A percentile compares a stretch with the other conserved stretches of the same genome.
phyloP scores from a whole-genome alignment of 2,113 vertebrate species.

The Equus przewalskii region DNA sequence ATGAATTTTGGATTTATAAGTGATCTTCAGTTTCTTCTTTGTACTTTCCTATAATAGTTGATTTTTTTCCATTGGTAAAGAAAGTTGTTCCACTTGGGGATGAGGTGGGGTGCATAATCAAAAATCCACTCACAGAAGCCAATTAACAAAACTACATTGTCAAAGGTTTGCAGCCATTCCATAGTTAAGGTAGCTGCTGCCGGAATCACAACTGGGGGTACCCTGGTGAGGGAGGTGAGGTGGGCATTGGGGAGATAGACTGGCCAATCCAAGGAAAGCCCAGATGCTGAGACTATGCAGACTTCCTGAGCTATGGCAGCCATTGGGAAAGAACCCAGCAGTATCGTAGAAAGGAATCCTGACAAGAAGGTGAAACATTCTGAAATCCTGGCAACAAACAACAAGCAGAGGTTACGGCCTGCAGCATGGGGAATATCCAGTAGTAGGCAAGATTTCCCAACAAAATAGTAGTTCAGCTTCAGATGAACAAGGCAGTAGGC shows the following conservation, averaged over 20 bases:
- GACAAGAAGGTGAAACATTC: not conserved
- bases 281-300: not conserved
- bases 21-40: constrained; percentile 27
- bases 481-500: not conserved
- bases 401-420: not conserved
- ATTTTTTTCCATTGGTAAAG: not conserved
- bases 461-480: not conserved
- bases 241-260: not conserved
- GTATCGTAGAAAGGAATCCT: not conserved
- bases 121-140: not conserved
- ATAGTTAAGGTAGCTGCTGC: not conserved
- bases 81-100: not conserved
- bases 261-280: not conserved
- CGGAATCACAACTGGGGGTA: not conserved
- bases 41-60: not conserved
- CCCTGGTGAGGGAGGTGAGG: not conserved
- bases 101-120: not conserved
- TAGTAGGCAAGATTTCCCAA: not conserved
- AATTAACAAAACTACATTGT: not conserved
- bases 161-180: not conserved
- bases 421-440: not conserved
- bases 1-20: not conserved
- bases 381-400: not conserved
- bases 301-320: not conserved
- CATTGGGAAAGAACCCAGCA: not conserved